phyloP scores from a whole-genome alignment of 1,140 invertebrate genomes.

The Cotesia chilonis region DNA sequence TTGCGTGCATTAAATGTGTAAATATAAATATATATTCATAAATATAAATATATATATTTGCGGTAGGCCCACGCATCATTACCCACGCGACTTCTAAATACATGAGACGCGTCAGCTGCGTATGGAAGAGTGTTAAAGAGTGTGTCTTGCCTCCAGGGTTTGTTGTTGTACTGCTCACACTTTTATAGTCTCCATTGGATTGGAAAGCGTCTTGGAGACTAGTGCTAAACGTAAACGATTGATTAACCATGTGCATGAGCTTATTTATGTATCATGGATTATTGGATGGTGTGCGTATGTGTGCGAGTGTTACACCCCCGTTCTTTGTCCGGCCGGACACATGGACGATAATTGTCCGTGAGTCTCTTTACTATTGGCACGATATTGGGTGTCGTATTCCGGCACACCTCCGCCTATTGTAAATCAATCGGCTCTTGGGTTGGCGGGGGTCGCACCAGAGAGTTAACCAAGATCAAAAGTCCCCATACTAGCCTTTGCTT shows the following conservation, averaged over 20 bases:
- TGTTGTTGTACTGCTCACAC: not conserved
- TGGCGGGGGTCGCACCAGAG: conserved; percentile 12
- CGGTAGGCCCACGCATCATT: conserved; percentile 49
- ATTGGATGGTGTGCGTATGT: conserved; percentile 25
- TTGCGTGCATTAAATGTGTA: not conserved
- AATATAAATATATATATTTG: conserved; percentile 25
- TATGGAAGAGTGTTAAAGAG: conserved; percentile 42
- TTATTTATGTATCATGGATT: not conserved
- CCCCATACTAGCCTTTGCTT: not conserved
- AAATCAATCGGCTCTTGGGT: conserved; percentile 49
- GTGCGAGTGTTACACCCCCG: conserved; percentile 42
- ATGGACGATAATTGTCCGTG: conserved; percentile 49
- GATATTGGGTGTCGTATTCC: conserved; percentile 54
- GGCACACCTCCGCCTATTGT: conserved; percentile 52
- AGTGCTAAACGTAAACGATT: conserved; percentile 4
- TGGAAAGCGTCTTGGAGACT: not conserved
- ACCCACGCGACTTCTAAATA: conserved; percentile 44
- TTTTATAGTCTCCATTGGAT: conserved; percentile 18
- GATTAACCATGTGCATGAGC: not conserved
- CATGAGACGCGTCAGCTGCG: conserved; percentile 50
- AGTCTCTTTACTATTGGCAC: conserved; percentile 42
- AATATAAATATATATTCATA: too few species aligned
- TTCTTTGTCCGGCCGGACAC: conserved; percentile 47
- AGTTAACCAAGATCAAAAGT: conserved; percentile 27
- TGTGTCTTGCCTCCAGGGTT: conserved; percentile 36